Percentiles rank a stretch among this genome's conserved stretches.
These are phyloP conservation scores for Holothuria leucospilota DNA, from an alignment of 53 echinoderm and acorn worm genomes.

Conservation along the genomic window DNA sequence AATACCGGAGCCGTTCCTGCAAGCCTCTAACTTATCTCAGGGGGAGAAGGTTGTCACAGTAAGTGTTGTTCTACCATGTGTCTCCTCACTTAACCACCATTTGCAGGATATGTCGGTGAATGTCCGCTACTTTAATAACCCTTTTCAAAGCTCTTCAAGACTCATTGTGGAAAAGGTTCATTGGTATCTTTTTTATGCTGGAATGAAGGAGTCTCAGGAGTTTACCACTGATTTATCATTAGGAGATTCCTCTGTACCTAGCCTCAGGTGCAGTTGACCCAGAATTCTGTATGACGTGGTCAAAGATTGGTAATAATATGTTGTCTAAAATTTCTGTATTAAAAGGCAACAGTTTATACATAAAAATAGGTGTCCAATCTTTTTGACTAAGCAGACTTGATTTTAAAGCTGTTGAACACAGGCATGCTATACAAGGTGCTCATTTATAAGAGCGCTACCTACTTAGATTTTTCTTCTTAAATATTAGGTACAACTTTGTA, in stretches of 20 bases:
- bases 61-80: constrained; percentile 54
- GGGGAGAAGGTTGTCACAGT: constrained; percentile 53
- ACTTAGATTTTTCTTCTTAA: no score
- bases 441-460: no score
- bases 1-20: constrained; percentile 46
- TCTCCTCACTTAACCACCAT: constrained; percentile 38
- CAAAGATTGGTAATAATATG: no score
- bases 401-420: no score
- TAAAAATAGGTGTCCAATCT: no score
- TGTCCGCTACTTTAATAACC: constrained; percentile 6
- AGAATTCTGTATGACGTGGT: constrained; percentile 45
- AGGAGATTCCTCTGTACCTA: constrained; percentile 54
- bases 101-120: constrained; percentile 37
- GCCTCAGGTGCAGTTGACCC: constrained; percentile 36
- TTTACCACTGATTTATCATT: constrained; percentile 2
- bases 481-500: no score
- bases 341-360: no score
- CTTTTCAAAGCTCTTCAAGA: constrained; percentile 30
- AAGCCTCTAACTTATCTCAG: constrained; percentile 46
- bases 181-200: constrained; percentile 33
- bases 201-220: background rate
- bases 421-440: no score
- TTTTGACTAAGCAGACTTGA: no score
- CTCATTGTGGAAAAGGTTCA: constrained; percentile 17
- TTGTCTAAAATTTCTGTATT: no score